These are phyloP conservation scores for Gymnoscopelus microlampas DNA, from an alignment of 2,797 vertebrate genomes.

Conservation along the genomic window DNA sequence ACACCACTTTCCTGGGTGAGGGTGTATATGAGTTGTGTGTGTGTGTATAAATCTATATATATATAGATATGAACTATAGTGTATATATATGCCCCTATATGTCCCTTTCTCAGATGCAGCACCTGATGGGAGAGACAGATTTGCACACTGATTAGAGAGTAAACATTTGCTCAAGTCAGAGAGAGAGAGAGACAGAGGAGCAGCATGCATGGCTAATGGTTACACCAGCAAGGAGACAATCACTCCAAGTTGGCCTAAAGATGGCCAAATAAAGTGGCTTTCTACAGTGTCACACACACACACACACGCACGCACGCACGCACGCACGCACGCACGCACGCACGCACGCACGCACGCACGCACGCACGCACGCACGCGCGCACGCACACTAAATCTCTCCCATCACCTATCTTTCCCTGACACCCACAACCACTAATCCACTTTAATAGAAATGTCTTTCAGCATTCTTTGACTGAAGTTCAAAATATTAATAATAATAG, in stretches of 20 bases:
- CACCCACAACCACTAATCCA: background rate
- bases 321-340: too few relatives aligned
- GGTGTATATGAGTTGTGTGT: background rate
- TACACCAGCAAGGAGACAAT: constrained; percentile 63
- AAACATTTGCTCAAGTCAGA: constrained; percentile 75
- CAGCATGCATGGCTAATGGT: constrained; percentile 57
- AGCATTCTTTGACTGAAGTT: constrained; percentile 24
- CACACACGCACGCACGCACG: too few relatives aligned
- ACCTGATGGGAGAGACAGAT: constrained; percentile 71
- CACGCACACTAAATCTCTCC: background rate
- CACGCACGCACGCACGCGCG: too few relatives aligned
- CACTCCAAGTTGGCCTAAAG: constrained; percentile 51
- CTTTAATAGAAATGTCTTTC: constrained; percentile 55
- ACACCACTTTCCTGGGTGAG: constrained; percentile 56
- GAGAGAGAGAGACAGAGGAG: constrained; percentile 52
- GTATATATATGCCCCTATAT: too few relatives aligned
- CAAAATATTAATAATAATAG: constrained; percentile 22
- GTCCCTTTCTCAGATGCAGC: constrained; percentile 60
- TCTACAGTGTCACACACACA: constrained; percentile 13
- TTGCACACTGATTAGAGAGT: constrained; percentile 67
- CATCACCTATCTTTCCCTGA: constrained; percentile 19
- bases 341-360: too few relatives aligned
- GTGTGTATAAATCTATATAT: background rate
- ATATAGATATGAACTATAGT: background rate
- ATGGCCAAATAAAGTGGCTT: constrained; percentile 67